Evolutionary conservation across 1,140 invertebrate species (phyloP), one percentile per base, ranked within the genome.

Genomic region (Platyura marginata): DNA sequence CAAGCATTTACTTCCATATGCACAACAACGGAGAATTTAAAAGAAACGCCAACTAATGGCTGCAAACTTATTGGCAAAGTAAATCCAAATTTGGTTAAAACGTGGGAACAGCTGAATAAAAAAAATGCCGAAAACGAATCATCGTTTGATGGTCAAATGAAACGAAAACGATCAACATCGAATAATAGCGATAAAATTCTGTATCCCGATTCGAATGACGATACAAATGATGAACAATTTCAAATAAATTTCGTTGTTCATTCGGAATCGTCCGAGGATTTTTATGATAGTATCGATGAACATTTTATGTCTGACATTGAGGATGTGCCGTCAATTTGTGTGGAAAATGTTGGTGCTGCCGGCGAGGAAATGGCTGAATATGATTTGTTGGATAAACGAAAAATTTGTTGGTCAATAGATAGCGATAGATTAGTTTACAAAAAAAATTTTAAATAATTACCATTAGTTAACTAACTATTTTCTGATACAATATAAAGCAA

Each of bases 251-350:
- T 52, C 51, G 18, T 63, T 62, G 16, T 47, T 53, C 9, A 51
- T 51, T 21, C 55, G 46, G 23, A 43, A 47, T 1, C 48, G 57
- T 59, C 55, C 54, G 2, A 52, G 55, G 20, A 52, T 4, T 68
- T 64, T 48, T 72, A 69, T 47, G 71, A 73, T 46, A 72, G 70
- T 49, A 72, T 72, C 34, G 66, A 73, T 48, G 66, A 62, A 4
- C 54, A 62, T 33, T 13, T 20, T 3, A 32, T 48, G 32, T 46
- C 53, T 23, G 46, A 49, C 18, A 50, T 52, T 0, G 59, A 59
- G 16, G 59, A 56, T 45, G 50, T 66, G 34, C 45, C 50, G 41
- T 61, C 46, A 51, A 65, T 50, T 57, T 64, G 47, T 60, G 62
- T 49, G 51, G 62, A 48, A 34, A 54, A 44, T 38, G 20, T 38